Evolutionary conservation across 2,797 vertebrate species (phyloP).

Genomic region (Anolis apletophallus): DNA sequence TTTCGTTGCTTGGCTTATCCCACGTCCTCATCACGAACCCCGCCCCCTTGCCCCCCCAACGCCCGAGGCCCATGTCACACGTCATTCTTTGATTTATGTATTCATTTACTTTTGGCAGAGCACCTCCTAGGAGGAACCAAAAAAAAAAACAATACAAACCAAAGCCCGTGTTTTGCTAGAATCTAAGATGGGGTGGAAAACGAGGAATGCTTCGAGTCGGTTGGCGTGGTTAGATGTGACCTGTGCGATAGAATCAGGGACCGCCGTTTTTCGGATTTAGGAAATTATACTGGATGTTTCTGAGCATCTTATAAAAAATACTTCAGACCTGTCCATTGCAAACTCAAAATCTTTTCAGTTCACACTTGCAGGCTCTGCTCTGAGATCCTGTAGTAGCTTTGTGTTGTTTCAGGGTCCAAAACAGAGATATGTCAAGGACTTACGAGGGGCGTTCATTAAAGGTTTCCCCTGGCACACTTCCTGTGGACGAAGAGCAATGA

Average conservation of each 20-base stretch:
- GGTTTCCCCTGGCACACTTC: too few species aligned
- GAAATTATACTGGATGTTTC: slow-evolving; percentile 71
- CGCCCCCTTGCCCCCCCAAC: slow-evolving; percentile 46
- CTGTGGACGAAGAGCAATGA: too few species aligned
- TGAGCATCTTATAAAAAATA: slow-evolving; percentile 23
- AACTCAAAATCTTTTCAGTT: slow-evolving; percentile 49
- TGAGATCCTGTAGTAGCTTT: slow-evolving; percentile 32
- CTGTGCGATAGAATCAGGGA: slow-evolving; percentile 54
- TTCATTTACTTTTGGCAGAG: slow-evolving; percentile 47
- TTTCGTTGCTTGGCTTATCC: slow-evolving; percentile 84
- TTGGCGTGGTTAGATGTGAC: slow-evolving; percentile 60
- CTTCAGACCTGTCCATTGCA: slow-evolving; percentile 19
- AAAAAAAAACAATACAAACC: neutral
- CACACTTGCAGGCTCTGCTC: slow-evolving; percentile 20
- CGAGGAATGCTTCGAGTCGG: slow-evolving; percentile 46
- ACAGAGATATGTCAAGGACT: slow-evolving; percentile 15
- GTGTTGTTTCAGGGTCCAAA: slow-evolving; percentile 5
- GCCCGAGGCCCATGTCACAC: slow-evolving; percentile 80
- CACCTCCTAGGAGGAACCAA: slow-evolving; percentile 66
- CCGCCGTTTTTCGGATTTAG: slow-evolving; percentile 55
- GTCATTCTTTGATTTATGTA: slow-evolving; percentile 52
- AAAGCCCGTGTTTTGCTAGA: slow-evolving; percentile 28
- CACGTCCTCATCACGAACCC: slow-evolving; percentile 76
- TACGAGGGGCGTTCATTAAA: too few species aligned
- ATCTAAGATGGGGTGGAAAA: slow-evolving; percentile 50